Evolutionary conservation across 2,797 vertebrate genomes (phyloP), one percentile per base, ranked within the genome.

Genomic region (Betta splendens): DNA sequence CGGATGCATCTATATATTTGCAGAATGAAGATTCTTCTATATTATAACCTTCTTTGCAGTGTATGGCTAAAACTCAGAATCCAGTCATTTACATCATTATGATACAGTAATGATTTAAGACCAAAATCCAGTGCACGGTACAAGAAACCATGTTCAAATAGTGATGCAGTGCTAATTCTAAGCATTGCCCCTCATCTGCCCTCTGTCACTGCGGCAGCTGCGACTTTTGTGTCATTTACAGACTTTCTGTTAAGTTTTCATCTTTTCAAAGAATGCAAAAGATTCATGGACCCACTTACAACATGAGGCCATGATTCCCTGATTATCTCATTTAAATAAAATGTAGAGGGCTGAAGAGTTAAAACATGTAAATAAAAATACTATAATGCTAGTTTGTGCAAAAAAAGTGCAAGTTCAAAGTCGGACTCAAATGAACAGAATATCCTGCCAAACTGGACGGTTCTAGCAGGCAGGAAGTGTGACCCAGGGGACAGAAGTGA

Each of bases 401-500:
- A 47, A 6, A 17, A 55, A 2, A 1, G 11, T 4, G 13, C 17
- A 5, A 20, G 26, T 9, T 12, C 5, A 46, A 40, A 33, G 21
- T 64, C 36, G 40, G 50, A 50, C 44, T 46, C 32, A 45, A 52
- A 22, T 58, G 36, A 17, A 43, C 46, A 50, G 35, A 16, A 26
- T 38, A 47, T 52, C 50, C 55, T 57, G 23, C 50, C 48, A 56
- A 45, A 48, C 9, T 47, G 55, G 39, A 64, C n/a, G 16, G 25
- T 44, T 77, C 48, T 58, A 39, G 58, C 69, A 67, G 64, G 22
- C 57, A 36, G 64, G 53, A 52, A 64, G 50, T 22, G 31, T 47
- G 8, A 18, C 61, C 57, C 70, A 38, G 35, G 58, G 68, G 62
- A 76, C 42, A 65, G 37, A 43, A 49, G 31, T 62, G 67, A 72